phyloP scores from a whole-genome alignment of 2,888 invertebrate genomes.

The Philhelius pedissequus region DNA sequence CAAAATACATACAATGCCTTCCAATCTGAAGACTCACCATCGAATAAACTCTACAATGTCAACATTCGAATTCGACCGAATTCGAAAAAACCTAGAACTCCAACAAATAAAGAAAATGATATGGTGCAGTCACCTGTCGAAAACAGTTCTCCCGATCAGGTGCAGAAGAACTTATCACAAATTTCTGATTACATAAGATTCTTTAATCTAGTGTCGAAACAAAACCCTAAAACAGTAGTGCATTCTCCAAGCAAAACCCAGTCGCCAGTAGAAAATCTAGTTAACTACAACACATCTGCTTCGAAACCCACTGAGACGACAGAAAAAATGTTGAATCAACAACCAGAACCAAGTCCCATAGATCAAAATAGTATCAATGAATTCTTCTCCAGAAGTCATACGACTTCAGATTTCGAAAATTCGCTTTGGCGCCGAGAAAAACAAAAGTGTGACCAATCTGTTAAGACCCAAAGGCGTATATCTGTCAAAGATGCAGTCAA shows the following conservation, averaged over 20 bases:
- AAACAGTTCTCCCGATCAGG: not conserved
- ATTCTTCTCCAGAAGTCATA: constrained; percentile 41
- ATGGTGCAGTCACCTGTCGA: not conserved
- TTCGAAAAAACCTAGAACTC: constrained; percentile 16
- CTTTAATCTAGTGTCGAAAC: constrained; percentile 42
- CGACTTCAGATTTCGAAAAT: constrained; percentile 44
- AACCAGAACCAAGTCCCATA: not conserved
- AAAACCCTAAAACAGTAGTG: not conserved
- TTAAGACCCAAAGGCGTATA: constrained; percentile 37
- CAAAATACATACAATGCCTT: constrained; percentile 1
- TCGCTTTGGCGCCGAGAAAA: constrained; percentile 59
- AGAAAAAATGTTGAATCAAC: constrained; percentile 13
- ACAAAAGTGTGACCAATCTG: constrained; percentile 52
- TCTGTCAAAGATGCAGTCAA: constrained; percentile 56
- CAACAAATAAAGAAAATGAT: not conserved
- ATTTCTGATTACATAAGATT: constrained; percentile 61
- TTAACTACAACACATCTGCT: constrained; percentile 28
- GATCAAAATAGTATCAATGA: constrained; percentile 36
- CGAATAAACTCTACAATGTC: constrained; percentile 47
- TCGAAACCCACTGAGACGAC: not conserved
- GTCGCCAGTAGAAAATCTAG: constrained; percentile 22
- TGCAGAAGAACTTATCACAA: constrained; percentile 28
- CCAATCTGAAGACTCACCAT: not conserved
- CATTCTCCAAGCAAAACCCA: not conserved
- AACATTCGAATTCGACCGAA: constrained; percentile 59